Base-by-base conservation (phyloP, 2,888 invertebrate genomes). In the Leptura quadrifasciata region DNA sequence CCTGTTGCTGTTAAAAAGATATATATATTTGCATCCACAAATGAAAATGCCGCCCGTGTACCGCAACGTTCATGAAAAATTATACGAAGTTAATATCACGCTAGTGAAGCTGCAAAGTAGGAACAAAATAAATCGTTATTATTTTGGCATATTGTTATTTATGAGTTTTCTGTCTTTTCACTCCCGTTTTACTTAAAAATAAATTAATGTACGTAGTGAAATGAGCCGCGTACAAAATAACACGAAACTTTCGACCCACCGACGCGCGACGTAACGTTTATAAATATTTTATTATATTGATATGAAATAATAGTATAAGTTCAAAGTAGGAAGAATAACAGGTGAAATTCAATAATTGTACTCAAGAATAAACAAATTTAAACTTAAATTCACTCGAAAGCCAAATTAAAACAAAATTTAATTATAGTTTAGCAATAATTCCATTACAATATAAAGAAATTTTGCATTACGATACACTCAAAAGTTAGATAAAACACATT, bases 151-250 rank as follows among this genome's bases (percentile, higher is more conserved):
- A 47, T 47, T 47, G 47, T 47, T 47, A 47, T 47, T 47, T 47
- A 47, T 47, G 47, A n/a, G 47, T 47, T 47, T 39, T 47, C n/a
- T 17, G n/a, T 47, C n/a, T 47, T 47, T 15, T 39, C 47, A 47
- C 47, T n/a, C n/a, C 5, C n/a, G 47, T 47, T 47, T n/a, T 47
- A 47, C n/a, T 47, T 47, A 47, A 47, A 47, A 47, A 47, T n/a
- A 47, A n/a, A 47, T 47, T 47, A 47, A n/a, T 47, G 47, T 5
- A n/a, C n/a, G n/a, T n/a, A n/a, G 47, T 47, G 5, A 4, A 47
- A n/a, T 47, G 47, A n/a, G n/a, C 35, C n/a, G 47, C n/a, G n/a
- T n/a, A 47, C 47, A 47, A 47, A 47, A 47, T n/a, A 47, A n/a
- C n/a, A 3, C n/a, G 0, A 12, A 12, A 2, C 12, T 12, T 39